Conservation (phyloP, 2,797 vertebrate species). For the Margarornis squamiger region DNA sequence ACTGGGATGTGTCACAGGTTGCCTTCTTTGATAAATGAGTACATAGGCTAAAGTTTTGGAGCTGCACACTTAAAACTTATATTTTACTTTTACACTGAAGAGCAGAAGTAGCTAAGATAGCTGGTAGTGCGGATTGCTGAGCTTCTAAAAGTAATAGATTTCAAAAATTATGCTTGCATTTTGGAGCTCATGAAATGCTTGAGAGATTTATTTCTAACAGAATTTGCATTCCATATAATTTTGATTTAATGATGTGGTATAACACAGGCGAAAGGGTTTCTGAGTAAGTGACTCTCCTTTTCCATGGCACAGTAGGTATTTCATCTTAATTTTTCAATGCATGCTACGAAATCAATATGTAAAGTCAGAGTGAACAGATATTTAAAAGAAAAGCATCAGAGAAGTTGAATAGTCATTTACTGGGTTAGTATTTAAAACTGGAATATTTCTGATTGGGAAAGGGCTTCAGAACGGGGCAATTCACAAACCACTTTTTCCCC, state of each 20-base stretch:
- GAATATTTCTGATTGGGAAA: conserved; percentile 21
- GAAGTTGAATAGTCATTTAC: conserved; percentile 3
- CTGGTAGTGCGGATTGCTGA: not conserved
- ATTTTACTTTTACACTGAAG: not conserved
- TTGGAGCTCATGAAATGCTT: not conserved
- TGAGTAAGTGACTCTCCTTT: conserved; percentile 1
- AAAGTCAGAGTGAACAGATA: conserved; percentile 13
- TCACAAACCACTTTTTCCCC: conserved; percentile 23
- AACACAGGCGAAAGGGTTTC: conserved; percentile 6
- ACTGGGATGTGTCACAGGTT: not conserved
- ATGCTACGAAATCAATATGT: conserved; percentile 24
- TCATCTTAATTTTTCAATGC: conserved; percentile 50
- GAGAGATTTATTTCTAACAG: not conserved
- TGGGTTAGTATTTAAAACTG: not conserved
- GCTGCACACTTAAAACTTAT: not conserved
- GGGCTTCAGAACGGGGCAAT: not conserved
- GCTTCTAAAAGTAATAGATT: not conserved
- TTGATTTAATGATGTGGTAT: conserved; percentile 9
- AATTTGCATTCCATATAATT: conserved; percentile 33
- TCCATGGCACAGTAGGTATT: conserved; percentile 42
- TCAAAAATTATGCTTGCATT: not conserved
- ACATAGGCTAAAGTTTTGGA: not conserved
- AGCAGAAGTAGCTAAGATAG: not conserved
- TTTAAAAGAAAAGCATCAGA: conserved; percentile 27
- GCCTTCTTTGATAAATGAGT: not conserved